Evolutionary conservation across 2,888 invertebrate species (phyloP).

Genomic region (Tetragnatha montana): DNA sequence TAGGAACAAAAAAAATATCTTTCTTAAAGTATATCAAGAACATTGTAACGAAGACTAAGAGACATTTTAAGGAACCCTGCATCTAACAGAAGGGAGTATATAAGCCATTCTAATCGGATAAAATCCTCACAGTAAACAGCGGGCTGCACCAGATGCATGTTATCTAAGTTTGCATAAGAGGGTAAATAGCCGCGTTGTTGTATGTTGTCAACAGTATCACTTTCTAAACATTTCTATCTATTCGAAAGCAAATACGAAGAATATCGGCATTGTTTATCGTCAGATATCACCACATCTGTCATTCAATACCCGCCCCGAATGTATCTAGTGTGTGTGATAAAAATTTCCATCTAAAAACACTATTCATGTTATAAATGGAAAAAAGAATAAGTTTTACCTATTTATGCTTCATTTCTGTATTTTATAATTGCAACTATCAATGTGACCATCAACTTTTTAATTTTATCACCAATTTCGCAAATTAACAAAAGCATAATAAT

Average conservation of each 20-base stretch:
- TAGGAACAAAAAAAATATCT: too few relatives aligned
- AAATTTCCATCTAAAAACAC: background rate
- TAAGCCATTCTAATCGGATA: conserved; percentile 1
- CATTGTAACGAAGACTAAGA: too few relatives aligned
- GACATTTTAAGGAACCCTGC: too few relatives aligned
- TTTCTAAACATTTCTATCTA: conserved; percentile 40
- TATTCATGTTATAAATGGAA: too few relatives aligned
- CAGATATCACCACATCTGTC: background rate
- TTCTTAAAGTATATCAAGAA: too few relatives aligned
- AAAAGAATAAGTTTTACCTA: too few relatives aligned
- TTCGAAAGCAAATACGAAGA: background rate
- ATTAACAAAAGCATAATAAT: too few relatives aligned
- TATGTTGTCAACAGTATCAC: conserved; percentile 19
- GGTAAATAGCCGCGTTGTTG: conserved; percentile 38
- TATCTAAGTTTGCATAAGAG: conserved; percentile 42
- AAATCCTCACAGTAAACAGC: background rate
- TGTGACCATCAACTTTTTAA: too few relatives aligned
- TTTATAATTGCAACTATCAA: too few relatives aligned
- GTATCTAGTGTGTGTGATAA: background rate
- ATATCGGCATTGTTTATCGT: background rate
- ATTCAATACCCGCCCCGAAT: background rate
- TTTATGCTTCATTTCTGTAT: too few relatives aligned
- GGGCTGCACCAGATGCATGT: conserved; percentile 40
- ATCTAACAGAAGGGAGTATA: background rate
- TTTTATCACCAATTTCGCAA: too few relatives aligned